Evolutionary conservation across 2,888 invertebrate genomes (phyloP).

Genomic region (Caenorhabditis auriculariae): DNA sequence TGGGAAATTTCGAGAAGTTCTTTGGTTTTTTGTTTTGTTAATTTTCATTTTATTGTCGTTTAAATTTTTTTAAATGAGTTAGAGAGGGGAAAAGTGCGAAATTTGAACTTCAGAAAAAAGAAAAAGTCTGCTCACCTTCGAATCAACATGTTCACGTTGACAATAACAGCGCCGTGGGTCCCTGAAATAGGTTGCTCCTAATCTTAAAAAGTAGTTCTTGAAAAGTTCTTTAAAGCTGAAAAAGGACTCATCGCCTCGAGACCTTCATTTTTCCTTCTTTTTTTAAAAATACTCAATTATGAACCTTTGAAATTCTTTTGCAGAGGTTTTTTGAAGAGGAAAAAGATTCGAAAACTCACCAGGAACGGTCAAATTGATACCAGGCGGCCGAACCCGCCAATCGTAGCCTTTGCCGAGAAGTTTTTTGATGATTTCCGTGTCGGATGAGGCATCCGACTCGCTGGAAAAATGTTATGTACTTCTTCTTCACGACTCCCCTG

Average conservation of each 20-base stretch:
- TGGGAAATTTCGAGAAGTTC: too few relatives aligned
- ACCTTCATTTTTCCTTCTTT: background rate
- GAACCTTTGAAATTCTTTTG: too few relatives aligned
- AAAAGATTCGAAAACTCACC: too few relatives aligned
- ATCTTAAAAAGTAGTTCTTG: background rate
- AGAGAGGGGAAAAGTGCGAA: too few relatives aligned
- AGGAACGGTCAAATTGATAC: slow-evolving; percentile 54
- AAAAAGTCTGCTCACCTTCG: slow-evolving; percentile 45
- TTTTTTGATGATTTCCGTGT: slow-evolving; percentile 59
- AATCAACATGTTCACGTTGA: slow-evolving; percentile 61
- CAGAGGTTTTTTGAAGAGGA: too few relatives aligned
- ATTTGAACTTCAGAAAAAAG: too few relatives aligned
- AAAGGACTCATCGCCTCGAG: too few relatives aligned
- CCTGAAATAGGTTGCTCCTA: slow-evolving; percentile 12
- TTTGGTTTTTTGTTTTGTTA: too few relatives aligned
- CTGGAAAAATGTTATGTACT: slow-evolving; percentile 22
- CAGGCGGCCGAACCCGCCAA: slow-evolving; percentile 61
- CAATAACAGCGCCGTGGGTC: slow-evolving; percentile 58
- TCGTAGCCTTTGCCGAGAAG: slow-evolving; percentile 58
- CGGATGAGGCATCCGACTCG: slow-evolving; percentile 43
- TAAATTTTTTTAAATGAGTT: too few relatives aligned
- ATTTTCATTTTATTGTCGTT: too few relatives aligned
- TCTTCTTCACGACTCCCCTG: too few relatives aligned
- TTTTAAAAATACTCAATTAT: background rate
- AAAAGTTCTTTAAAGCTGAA: slow-evolving; percentile 1